Evolutionary conservation across 1,140 invertebrate genomes (phyloP).

Genomic region (Pollicipes pollicipes): DNA sequence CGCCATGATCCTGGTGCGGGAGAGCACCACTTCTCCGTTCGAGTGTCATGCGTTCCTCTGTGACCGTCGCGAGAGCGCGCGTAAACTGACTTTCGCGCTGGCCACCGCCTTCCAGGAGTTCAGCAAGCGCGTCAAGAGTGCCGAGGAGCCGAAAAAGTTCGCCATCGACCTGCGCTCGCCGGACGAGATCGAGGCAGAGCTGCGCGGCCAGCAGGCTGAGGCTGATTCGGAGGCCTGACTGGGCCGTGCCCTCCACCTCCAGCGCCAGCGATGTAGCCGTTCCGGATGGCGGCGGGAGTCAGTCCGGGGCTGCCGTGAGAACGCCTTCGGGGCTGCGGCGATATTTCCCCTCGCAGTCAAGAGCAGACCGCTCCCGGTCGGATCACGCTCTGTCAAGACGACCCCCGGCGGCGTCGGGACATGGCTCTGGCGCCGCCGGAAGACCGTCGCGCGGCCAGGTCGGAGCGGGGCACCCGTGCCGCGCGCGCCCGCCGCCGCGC

Average conservation of each 20-base stretch:
- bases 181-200: conserved; percentile 47
- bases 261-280: neutral
- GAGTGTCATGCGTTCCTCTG: conserved; percentile 87
- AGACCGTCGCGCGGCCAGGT: neutral
- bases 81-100: conserved; percentile 70
- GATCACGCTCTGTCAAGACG: too few species aligned
- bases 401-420: too few species aligned
- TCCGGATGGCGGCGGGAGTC: too few species aligned
- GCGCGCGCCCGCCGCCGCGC: too few species aligned
- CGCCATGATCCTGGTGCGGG: conserved; percentile 80
- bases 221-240: conserved; percentile 19
- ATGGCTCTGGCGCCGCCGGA: too few species aligned
- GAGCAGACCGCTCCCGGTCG: too few species aligned
- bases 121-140: conserved; percentile 44
- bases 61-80: conserved; percentile 58
- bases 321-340: too few species aligned
- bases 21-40: conserved; percentile 28
- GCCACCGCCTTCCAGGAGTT: conserved; percentile 79
- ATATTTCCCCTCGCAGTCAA: too few species aligned
- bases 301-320: neutral
- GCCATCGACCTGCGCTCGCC: conserved; percentile 64
- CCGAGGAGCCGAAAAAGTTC: conserved; percentile 39
- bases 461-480: too few species aligned
- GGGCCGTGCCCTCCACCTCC: conserved; percentile 12
- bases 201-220: conserved; percentile 16